These are phyloP conservation scores for Bovichtus diacanthus DNA, from an alignment of 2,797 vertebrate genomes.

Conservation along the genomic window DNA sequence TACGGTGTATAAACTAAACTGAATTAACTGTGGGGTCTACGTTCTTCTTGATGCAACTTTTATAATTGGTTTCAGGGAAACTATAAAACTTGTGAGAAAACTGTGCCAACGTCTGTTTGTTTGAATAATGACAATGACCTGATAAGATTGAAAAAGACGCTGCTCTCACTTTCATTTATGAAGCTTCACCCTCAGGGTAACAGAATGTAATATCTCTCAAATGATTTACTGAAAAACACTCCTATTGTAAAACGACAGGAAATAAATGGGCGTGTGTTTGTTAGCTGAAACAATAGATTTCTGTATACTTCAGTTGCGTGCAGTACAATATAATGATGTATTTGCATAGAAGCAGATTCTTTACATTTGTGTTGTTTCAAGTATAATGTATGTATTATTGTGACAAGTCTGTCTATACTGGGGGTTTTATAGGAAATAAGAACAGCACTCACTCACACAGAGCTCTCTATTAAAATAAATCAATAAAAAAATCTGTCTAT, in stretches of 20 bases:
- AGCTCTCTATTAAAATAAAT: background rate
- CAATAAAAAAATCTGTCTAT: background rate
- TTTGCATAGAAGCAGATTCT: background rate
- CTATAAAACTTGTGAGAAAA: conserved; percentile 63
- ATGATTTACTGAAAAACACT: conserved; percentile 60
- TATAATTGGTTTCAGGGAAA: conserved; percentile 62
- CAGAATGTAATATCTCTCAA: conserved; percentile 63
- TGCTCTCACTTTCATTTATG: conserved; percentile 71
- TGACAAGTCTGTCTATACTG: background rate
- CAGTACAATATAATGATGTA: conserved; percentile 23
- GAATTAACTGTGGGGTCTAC: conserved; percentile 42
- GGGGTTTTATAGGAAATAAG: conserved; percentile 13
- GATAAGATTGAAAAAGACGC: conserved; percentile 65
- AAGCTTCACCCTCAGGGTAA: conserved; percentile 61
- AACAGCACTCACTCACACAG: background rate
- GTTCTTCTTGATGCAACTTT: conserved; percentile 53
- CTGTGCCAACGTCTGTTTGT: conserved; percentile 72
- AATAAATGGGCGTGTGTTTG: conserved; percentile 39
- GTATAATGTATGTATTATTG: conserved; percentile 9
- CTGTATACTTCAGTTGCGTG: conserved; percentile 6
- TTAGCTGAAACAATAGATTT: conserved; percentile 39
- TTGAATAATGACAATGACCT: conserved; percentile 79
- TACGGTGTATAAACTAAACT: conserved; percentile 26
- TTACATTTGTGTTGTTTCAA: background rate
- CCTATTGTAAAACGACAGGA: conserved; percentile 43